Evolutionary conservation across 2,888 invertebrate genomes (phyloP).

Genomic region (Ecliptopera silaceata): DNA sequence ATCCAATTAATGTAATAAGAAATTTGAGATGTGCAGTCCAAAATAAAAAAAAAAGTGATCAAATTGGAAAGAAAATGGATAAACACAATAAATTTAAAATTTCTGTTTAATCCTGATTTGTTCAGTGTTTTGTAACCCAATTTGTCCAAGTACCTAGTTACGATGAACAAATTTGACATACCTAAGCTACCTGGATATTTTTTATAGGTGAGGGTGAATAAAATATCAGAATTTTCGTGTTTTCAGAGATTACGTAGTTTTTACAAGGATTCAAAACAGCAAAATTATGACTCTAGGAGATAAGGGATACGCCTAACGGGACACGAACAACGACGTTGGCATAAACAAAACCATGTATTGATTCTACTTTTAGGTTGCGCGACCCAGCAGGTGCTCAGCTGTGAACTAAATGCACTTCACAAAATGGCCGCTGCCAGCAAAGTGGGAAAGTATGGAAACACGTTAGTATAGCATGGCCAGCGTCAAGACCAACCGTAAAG

Average conservation of each 20-base stretch:
- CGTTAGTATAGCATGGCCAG: slow-evolving; percentile 15
- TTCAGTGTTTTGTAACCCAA: too few relatives aligned
- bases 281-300: background rate
- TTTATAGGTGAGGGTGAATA: too few relatives aligned
- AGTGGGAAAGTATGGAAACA: slow-evolving; percentile 38
- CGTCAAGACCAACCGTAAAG: background rate
- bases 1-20: too few relatives aligned
- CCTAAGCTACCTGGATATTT: too few relatives aligned
- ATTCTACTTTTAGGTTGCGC: slow-evolving; percentile 47
- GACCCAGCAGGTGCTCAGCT: slow-evolving; percentile 67
- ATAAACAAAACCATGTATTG: slow-evolving; percentile 22
- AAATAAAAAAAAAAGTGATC: too few relatives aligned
- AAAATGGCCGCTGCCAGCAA: slow-evolving; percentile 75
- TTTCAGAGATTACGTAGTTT: background rate
- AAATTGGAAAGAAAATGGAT: too few relatives aligned
- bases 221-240: too few relatives aligned
- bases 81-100: too few relatives aligned
- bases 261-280: background rate
- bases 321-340: background rate
- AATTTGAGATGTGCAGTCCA: too few relatives aligned
- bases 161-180: too few relatives aligned
- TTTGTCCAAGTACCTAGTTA: too few relatives aligned
- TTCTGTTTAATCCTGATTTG: too few relatives aligned
- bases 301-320: background rate
- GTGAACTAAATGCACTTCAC: slow-evolving; percentile 66